phyloP scores from a whole-genome alignment of 1,140 invertebrate species.

The Paraescarpia echinospica region DNA sequence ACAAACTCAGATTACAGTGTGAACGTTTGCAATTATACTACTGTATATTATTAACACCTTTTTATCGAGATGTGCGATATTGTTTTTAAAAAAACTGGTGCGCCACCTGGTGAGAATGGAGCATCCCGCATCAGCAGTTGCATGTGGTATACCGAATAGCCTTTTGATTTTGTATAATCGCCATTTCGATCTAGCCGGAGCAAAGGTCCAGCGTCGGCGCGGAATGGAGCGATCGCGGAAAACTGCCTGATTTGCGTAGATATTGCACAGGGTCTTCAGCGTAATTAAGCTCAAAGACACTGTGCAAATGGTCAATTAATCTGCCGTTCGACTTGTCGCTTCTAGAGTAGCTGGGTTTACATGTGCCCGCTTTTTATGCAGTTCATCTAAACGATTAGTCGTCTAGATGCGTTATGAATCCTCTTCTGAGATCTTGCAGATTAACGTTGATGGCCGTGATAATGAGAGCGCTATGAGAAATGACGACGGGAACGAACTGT shows the following conservation, averaged over 20 bases:
- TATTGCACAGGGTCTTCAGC: neutral
- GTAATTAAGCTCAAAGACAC: conserved; percentile 1
- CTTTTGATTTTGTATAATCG: neutral
- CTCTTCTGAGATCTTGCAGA: neutral
- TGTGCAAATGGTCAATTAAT: conserved; percentile 6
- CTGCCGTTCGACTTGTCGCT: neutral
- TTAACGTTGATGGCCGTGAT: neutral
- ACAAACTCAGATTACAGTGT: neutral
- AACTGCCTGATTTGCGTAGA: neutral
- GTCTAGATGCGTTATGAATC: neutral
- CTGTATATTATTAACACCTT: too few species aligned
- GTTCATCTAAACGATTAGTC: conserved; percentile 1
- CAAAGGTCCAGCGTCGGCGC: neutral
- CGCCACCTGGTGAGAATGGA: too few species aligned
- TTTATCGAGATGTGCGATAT: too few species aligned
- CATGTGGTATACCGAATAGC: neutral
- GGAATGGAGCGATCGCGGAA: neutral
- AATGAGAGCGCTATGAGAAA: neutral
- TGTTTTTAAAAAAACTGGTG: too few species aligned
- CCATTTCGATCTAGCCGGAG: neutral
- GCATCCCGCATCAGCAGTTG: too few species aligned
- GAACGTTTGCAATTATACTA: neutral
- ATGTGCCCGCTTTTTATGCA: neutral
- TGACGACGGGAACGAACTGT: neutral
- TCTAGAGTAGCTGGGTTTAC: neutral